These are phyloP conservation scores for Caenorhabditis parvicauda DNA, from an alignment of 2,888 invertebrate genomes.

Conservation along the genomic window DNA sequence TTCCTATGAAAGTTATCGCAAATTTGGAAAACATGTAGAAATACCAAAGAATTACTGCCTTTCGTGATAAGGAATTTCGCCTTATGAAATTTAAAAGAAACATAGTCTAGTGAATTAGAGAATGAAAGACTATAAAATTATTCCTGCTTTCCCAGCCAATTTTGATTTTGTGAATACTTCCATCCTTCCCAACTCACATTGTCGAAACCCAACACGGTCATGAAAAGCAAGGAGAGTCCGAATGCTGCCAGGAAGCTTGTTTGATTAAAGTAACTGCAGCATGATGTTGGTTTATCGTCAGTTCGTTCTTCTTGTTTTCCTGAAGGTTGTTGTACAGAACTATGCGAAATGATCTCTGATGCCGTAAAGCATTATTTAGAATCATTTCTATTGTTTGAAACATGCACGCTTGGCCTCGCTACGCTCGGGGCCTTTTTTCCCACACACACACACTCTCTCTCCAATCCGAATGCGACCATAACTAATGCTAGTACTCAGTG, in stretches of 20 bases:
- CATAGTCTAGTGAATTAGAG: neutral
- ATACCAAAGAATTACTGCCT: no score
- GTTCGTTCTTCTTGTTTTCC: no score
- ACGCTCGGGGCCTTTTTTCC: no score
- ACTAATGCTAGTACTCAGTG: no score
- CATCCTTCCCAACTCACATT: conserved; percentile 42
- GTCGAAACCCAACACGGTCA: conserved; percentile 58
- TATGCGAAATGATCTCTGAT: no score
- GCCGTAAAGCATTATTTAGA: neutral
- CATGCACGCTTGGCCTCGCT: neutral
- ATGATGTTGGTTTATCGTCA: conserved; percentile 2
- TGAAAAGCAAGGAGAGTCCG: conserved; percentile 49
- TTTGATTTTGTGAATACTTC: no score
- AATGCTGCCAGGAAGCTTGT: conserved; percentile 43
- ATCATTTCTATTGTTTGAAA: neutral
- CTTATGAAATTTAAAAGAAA: neutral
- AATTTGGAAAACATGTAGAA: neutral
- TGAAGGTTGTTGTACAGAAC: no score
- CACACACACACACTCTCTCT: no score
- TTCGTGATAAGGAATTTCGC: no score
- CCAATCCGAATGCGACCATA: no score
- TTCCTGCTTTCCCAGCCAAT: neutral
- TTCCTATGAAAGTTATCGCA: no score
- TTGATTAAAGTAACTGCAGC: conserved; percentile 33
- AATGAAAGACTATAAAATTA: neutral